Percentiles rank a stretch among this genome's conserved stretches.
phyloP scores from a whole-genome alignment of 2,113 vertebrate species.

The Nansenia antarctica region DNA sequence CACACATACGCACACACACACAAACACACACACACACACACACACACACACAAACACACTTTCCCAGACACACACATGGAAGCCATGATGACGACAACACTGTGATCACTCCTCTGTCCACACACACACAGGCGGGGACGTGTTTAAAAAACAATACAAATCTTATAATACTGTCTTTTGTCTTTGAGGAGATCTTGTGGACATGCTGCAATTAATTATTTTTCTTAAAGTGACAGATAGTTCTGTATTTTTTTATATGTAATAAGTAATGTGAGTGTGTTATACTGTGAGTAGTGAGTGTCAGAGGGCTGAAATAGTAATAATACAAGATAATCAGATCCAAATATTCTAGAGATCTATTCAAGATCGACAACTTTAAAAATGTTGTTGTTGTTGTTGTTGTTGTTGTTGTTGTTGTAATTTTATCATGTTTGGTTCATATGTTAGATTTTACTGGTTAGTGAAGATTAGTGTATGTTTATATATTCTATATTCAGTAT shows the following conservation, averaged over 20 bases:
- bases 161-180: slow-evolving; percentile 17
- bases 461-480: slow-evolving; percentile 54
- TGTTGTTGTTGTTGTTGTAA: slow-evolving; percentile 33
- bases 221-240: slow-evolving; percentile 34
- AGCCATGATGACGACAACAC: background rate
- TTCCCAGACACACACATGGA: slow-evolving; percentile 16
- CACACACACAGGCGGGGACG: slow-evolving; percentile 30
- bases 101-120: slow-evolving; percentile 32
- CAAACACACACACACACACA: slow-evolving; percentile 16
- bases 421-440: slow-evolving; percentile 16
- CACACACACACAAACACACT: slow-evolving; percentile 24
- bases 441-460: slow-evolving; percentile 2
- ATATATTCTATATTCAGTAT: slow-evolving; percentile 43
- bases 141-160: slow-evolving; percentile 44
- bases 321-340: slow-evolving; percentile 28
- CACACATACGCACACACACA: slow-evolving; percentile 17
- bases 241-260: slow-evolving; percentile 29
- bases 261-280: slow-evolving; percentile 53
- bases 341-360: slow-evolving; percentile 31
- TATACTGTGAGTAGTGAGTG: slow-evolving; percentile 19
- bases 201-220: slow-evolving; percentile 62
- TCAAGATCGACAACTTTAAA: background rate
- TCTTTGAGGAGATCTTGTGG: slow-evolving; percentile 39
- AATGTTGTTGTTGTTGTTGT: background rate
- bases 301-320: slow-evolving; percentile 30